These are phyloP conservation scores for Taenioides sp. DNA, from an alignment of 2,797 vertebrate species.

Conservation along the genomic window DNA sequence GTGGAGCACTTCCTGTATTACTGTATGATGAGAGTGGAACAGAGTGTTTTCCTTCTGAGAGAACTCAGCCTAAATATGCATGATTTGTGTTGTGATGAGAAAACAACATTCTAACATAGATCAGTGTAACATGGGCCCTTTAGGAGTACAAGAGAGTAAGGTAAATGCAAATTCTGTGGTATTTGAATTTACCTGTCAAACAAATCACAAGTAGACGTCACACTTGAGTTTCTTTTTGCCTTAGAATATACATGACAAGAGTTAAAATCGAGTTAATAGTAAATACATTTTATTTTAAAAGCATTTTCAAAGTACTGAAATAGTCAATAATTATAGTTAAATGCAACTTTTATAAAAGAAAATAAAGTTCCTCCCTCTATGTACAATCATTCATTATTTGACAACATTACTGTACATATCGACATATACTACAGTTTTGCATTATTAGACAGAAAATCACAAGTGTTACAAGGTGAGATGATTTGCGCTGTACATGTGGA, in stretches of 20 bases:
- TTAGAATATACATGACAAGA: background rate
- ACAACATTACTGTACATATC: constrained; percentile 73
- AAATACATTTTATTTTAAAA: constrained; percentile 64
- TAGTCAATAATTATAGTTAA: constrained; percentile 37
- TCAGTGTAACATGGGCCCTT: too few relatives aligned
- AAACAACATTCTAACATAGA: too few relatives aligned
- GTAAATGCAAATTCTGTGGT: too few relatives aligned
- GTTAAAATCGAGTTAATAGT: constrained; percentile 9
- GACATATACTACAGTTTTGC: constrained; percentile 74
- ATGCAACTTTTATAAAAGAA: constrained; percentile 66
- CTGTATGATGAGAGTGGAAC: too few relatives aligned
- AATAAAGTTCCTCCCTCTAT: constrained; percentile 60
- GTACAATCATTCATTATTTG: constrained; percentile 72
- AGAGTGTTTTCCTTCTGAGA: too few relatives aligned
- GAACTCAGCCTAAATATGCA: too few relatives aligned
- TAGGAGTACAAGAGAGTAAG: too few relatives aligned
- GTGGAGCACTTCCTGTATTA: too few relatives aligned
- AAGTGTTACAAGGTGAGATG: constrained; percentile 14
- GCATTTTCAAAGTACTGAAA: constrained; percentile 68
- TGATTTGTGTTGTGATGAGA: too few relatives aligned
- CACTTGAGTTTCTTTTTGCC: background rate
- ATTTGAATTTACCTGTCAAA: background rate
- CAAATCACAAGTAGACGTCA: background rate
- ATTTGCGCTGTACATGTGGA: constrained; percentile 15
- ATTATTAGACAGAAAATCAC: constrained; percentile 49